These are phyloP conservation scores for Puma concolor DNA, from an alignment of 2,113 vertebrate species.

Conservation along the genomic window DNA sequence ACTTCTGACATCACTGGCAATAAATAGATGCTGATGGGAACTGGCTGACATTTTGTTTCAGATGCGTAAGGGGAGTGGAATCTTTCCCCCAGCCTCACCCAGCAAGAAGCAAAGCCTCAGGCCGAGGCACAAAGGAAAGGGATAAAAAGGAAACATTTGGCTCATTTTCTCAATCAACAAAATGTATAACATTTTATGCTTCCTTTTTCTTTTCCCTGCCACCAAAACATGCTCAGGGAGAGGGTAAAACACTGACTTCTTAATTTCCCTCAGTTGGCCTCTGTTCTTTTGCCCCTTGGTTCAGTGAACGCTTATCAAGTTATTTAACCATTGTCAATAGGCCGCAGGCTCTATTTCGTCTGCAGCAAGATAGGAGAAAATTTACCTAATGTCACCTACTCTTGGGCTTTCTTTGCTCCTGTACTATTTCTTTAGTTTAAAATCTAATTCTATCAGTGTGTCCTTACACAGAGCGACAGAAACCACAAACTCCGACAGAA, in stretches of 20 bases:
- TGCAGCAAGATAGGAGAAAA: not conserved
- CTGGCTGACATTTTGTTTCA: conserved; percentile 75
- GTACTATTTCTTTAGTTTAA: not conserved
- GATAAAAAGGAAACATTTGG: conserved; percentile 6
- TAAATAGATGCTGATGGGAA: conserved; percentile 60
- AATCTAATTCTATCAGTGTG: not conserved
- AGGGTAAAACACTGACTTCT: not conserved
- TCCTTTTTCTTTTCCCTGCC: conserved; percentile 11
- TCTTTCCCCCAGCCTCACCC: conserved; percentile 36
- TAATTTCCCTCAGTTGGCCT: not conserved
- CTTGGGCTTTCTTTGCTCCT: not conserved
- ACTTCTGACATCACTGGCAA: conserved; percentile 70
- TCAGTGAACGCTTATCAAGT: not conserved
- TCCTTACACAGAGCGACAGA: not conserved
- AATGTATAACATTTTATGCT: not conserved
- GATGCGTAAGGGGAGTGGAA: conserved; percentile 56
- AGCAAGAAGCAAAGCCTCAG: not conserved
- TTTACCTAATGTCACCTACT: not conserved
- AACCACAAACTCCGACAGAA: not conserved
- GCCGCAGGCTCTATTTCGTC: not conserved
- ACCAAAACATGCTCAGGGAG: not conserved
- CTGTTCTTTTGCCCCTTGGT: not conserved
- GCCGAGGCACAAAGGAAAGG: not conserved
- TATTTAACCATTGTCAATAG: not conserved
- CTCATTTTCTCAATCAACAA: conserved; percentile 51